Evolutionary conservation across 2,888 invertebrate genomes (phyloP), one percentile per base, ranked within the genome.

Genomic region (Epicampocera succincta): DNA sequence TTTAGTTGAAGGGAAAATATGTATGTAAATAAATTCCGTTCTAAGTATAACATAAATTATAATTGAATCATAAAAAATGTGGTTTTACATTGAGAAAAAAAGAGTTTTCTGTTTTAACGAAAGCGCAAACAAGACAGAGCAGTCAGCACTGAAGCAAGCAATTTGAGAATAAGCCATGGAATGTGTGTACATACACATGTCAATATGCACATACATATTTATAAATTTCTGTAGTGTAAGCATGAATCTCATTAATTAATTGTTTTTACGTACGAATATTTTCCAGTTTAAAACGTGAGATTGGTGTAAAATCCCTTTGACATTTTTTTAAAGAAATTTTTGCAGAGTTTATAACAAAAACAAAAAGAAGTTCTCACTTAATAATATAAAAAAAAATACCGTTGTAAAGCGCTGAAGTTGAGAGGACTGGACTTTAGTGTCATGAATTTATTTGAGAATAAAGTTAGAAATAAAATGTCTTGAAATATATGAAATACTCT

Each of bases 81-180:
- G 44, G 61, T 66, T 60, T 65, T 60, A 13, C 13, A 9, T 9
- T 46, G 8, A 38, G 12, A 69, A 61, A 38, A 25, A 66, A 15
- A 15, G 15, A 11, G 25, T 29, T 12, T 17, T 29, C 1, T 61
- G 19, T 38, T 60, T 68, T 8, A 48, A 60, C 44, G 13, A 69
- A 73, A 73, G 63, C 73, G 42, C 72, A 68, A 69, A 15, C 54
- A 76, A 76, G 38, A 52, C 56, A 44, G 58, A 56, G 69, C 48
- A 60, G 56, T 15, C 66, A 78, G 68, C 80, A 79, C 60, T 76
- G 63, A 80, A 71, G 71, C 69, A 80, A 74, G 54, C 46, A 74
- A 71, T 77, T 61, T 54, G 29, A 69, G 54, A 73, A 76, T 61
- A 80, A 81, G 69, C 58, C 50, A 80, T 69, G 44, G 25, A 44